Percentiles rank a stretch among this genome's conserved stretches.
Evolutionary conservation across 2,797 vertebrate genomes (phyloP).

Genomic region (Galaxias olidus): DNA sequence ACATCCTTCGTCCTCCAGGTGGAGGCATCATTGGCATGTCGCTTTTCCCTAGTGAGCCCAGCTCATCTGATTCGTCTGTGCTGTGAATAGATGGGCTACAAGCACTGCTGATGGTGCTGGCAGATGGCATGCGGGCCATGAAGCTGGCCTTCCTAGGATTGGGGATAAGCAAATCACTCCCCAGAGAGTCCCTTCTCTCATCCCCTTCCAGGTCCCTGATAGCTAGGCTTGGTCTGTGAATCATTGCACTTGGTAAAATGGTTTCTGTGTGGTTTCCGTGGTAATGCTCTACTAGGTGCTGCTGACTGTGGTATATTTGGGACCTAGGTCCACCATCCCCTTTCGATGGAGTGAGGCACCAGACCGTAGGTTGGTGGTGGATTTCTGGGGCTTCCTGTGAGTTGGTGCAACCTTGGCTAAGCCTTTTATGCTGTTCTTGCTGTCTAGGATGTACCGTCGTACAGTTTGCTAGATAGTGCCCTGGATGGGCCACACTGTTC

Average conservation of each 20-base stretch:
- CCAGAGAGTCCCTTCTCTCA: constrained; percentile 67
- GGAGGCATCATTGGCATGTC: constrained; percentile 77
- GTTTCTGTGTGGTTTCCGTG: constrained; percentile 53
- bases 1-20: constrained; percentile 78
- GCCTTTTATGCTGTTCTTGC: constrained; percentile 34
- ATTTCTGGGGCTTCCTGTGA: constrained; percentile 30
- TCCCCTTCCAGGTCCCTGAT: constrained; percentile 65
- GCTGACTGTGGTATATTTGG: constrained; percentile 36
- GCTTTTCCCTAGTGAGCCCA: constrained; percentile 66
- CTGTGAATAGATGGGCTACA: constrained; percentile 73
- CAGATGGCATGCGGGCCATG: constrained; percentile 79
- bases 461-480: constrained; percentile 49
- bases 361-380: constrained; percentile 28
- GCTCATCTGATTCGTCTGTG: constrained; percentile 80
- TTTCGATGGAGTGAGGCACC: constrained; percentile 39
- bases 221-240: constrained; percentile 56
- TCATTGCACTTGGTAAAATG: constrained; percentile 40
- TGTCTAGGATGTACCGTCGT: constrained; percentile 53
- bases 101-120: constrained; percentile 78
- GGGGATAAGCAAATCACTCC: constrained; percentile 65
- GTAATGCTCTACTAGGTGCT: constrained; percentile 52
- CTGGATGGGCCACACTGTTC: constrained; percentile 57
- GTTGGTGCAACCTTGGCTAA: constrained; percentile 35
- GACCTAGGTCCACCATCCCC: constrained; percentile 20
- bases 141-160: constrained; percentile 82